A percentile compares a stretch with the other conserved stretches of the same genome.
These are phyloP conservation scores for Agelas oroides DNA, from an alignment of 37 sponge, comb jelly and placozoan genomes.

Conservation along the genomic window DNA sequence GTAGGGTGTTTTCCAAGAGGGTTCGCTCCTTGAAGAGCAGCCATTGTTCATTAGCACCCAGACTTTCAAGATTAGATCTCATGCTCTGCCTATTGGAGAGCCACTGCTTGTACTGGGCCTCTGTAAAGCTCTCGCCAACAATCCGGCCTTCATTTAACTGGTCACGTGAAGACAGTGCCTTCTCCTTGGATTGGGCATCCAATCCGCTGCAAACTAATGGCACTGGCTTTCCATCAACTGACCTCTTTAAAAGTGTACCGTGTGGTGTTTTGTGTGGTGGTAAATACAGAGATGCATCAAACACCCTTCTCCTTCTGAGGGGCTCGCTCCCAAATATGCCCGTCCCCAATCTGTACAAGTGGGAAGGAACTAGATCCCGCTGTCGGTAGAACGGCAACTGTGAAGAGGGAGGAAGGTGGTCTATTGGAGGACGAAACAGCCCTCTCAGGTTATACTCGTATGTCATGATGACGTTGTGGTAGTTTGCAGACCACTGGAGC, in stretches of 20 bases:
- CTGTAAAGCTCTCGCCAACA: neutral
- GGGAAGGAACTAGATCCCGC: constrained; percentile 47
- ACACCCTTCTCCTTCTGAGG: constrained; percentile 22
- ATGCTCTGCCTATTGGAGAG: constrained; percentile 10
- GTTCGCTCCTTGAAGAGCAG: constrained; percentile 48
- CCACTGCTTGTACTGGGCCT: constrained; percentile 47
- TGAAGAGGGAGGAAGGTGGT: constrained; percentile 6
- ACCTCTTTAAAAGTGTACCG: neutral
- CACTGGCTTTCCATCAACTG: neutral
- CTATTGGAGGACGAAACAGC: constrained; percentile 47
- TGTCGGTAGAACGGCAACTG: constrained; percentile 32
- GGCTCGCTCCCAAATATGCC: constrained; percentile 6
- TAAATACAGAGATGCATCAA: constrained; percentile 35
- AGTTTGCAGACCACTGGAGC: too few relatives aligned
- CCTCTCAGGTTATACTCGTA: constrained; percentile 41
- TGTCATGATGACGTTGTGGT: neutral
- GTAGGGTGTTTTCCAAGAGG: constrained; percentile 31
- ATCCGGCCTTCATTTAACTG: too few relatives aligned
- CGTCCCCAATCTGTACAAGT: constrained; percentile 32
- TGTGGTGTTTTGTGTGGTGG: neutral
- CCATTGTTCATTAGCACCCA: constrained; percentile 57
- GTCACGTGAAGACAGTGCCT: too few relatives aligned
- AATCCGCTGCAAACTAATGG: neutral
- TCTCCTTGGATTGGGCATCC: too few relatives aligned
- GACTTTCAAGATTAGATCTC: constrained; percentile 25